A percentile compares a stretch with the other conserved stretches of the same genome.
These are phyloP conservation scores for Pharmacophagus antenor DNA, from an alignment of 2,888 invertebrate genomes.

Conservation along the genomic window DNA sequence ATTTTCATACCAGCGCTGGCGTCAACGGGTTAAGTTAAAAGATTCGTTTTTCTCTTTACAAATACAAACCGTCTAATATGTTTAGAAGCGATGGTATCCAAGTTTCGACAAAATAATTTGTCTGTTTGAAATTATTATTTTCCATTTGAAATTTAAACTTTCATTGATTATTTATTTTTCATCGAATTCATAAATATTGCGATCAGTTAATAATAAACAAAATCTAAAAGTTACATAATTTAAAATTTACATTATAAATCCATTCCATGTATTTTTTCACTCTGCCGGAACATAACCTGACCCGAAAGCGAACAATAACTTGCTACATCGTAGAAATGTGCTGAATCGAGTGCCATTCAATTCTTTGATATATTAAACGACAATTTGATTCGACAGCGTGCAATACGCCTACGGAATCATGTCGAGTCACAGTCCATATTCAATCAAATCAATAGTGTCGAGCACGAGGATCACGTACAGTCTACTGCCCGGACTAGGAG, in stretches of 20 bases:
- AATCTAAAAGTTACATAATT: too few relatives aligned
- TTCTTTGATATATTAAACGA: conserved; percentile 30
- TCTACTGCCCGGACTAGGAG: conserved; percentile 83
- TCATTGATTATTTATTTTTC: too few relatives aligned
- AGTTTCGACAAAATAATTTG: too few relatives aligned
- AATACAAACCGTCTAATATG: too few relatives aligned
- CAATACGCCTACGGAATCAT: conserved; percentile 40
- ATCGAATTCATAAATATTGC: too few relatives aligned
- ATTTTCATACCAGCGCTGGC: too few relatives aligned
- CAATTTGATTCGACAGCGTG: conserved; percentile 12
- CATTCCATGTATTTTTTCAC: conserved; percentile 34
- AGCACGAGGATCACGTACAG: conserved; percentile 84
- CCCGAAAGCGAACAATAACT: conserved; percentile 45
- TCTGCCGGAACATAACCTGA: conserved; percentile 46
- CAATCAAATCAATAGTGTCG: conserved; percentile 72
- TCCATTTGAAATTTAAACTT: too few relatives aligned
- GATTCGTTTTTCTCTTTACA: too few relatives aligned
- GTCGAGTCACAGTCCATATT: conserved; percentile 48
- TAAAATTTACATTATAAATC: not conserved
- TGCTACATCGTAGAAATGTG: conserved; percentile 41
- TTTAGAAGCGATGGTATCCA: too few relatives aligned
- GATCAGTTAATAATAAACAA: too few relatives aligned
- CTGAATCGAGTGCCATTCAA: conserved; percentile 44
- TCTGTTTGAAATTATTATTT: too few relatives aligned
- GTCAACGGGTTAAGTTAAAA: too few relatives aligned